Evolutionary conservation across 2,888 invertebrate species (phyloP).

Genomic region (Calameuta pallipes): DNA sequence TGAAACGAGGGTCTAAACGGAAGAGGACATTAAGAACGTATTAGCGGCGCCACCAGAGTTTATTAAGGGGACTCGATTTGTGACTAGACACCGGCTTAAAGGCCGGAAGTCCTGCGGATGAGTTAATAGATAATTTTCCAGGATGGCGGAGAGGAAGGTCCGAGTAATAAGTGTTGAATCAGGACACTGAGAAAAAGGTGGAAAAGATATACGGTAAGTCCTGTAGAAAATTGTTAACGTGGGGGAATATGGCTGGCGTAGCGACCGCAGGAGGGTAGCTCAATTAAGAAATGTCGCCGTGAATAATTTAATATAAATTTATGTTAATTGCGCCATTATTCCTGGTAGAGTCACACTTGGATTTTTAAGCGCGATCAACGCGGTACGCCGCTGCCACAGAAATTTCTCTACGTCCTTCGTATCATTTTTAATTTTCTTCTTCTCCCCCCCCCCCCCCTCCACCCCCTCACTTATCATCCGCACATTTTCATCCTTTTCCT

Average conservation of each 20-base stretch:
- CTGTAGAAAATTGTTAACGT: neutral
- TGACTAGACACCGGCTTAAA: neutral
- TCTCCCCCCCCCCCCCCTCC: no score
- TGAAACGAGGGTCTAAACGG: neutral
- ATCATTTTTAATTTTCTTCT: no score
- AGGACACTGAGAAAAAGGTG: neutral
- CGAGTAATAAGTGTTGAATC: neutral
- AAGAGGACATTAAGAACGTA: constrained; percentile 1
- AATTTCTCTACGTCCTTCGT: neutral
- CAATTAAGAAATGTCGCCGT: constrained; percentile 8
- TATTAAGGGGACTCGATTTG: neutral
- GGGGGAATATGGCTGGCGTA: neutral
- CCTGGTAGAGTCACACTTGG: neutral
- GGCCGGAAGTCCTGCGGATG: neutral
- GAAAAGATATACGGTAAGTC: neutral
- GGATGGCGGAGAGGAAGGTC: neutral
- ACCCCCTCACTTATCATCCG: neutral
- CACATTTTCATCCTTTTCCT: neutral
- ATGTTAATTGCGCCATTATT: neutral
- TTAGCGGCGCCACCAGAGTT: neutral
- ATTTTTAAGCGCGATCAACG: neutral
- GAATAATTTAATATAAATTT: constrained; percentile 10
- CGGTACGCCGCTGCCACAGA: neutral
- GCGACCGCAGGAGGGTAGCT: neutral
- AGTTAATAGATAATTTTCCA: neutral